Conservation (phyloP, 2,888 invertebrate genomes). For the Autographa gamma region DNA sequence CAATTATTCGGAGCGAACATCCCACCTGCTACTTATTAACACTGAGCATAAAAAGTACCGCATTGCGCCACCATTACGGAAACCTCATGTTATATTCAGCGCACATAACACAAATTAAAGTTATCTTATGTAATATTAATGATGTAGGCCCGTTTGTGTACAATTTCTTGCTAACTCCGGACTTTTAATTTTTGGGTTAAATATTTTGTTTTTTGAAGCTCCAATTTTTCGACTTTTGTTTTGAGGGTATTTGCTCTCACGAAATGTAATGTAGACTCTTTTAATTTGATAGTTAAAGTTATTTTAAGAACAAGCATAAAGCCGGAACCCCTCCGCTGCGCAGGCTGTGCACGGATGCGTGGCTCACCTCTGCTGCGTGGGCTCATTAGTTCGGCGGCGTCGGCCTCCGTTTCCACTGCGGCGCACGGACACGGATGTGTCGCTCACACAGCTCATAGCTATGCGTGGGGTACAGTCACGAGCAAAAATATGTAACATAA, state of each 20-base stretch:
- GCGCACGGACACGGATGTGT: no score
- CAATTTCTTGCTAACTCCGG: conserved; percentile 15
- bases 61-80: conserved; percentile 60
- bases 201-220: not conserved
- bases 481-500: no score
- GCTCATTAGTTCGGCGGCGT: no score
- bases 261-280: not conserved
- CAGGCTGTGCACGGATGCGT: no score
- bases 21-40: conserved; percentile 56
- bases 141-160: conserved; percentile 46
- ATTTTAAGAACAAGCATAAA: no score
- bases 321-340: no score
- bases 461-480: no score
- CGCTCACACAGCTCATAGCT: no score
- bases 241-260: not conserved
- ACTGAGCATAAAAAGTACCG: conserved; percentile 60
- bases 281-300: not conserved
- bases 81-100: conserved; percentile 66
- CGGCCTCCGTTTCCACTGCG: no score
- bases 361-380: no score
- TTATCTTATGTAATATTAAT: conserved; percentile 64
- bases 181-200: conserved; percentile 28
- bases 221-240: not conserved
- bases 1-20: conserved; percentile 51
- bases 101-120: conserved; percentile 66